phyloP scores from a whole-genome alignment of 2,888 invertebrate species.

The Helleia helle region DNA sequence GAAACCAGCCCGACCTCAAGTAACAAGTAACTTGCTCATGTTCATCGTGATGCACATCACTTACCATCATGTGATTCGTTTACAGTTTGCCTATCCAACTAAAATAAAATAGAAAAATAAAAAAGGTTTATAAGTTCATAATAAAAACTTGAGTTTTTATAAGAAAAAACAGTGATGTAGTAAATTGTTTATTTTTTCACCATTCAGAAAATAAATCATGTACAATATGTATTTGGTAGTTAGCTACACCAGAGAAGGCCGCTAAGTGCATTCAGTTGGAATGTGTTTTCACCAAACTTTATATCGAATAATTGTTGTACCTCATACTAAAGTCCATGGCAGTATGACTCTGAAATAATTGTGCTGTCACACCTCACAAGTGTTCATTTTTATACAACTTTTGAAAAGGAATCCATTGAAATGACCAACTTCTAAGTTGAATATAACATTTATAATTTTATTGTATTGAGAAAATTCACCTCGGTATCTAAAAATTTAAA shows the following conservation, averaged over 20 bases:
- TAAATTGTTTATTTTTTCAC: conserved; percentile 50
- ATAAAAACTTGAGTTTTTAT: too few species aligned
- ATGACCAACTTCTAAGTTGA: background rate
- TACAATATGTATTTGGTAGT: conserved; percentile 56
- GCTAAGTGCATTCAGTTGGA: conserved; percentile 42
- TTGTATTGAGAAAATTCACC: background rate
- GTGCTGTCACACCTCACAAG: too few species aligned
- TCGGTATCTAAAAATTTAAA: background rate
- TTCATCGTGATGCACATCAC: too few species aligned
- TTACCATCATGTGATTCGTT: too few species aligned
- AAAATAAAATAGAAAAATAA: too few species aligned
- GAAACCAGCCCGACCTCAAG: too few species aligned
- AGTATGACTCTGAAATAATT: background rate
- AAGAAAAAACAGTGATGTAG: conserved; percentile 18
- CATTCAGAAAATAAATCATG: conserved; percentile 56
- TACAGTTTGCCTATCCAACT: too few species aligned
- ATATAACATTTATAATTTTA: background rate
- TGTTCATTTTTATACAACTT: too few species aligned
- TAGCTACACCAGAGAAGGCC: conserved; percentile 51
- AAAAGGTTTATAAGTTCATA: too few species aligned
- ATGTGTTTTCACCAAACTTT: conserved; percentile 37
- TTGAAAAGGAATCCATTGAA: background rate
- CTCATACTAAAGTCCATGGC: too few species aligned
- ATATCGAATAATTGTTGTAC: background rate
- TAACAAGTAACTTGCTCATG: too few species aligned